A percentile compares a stretch with the other conserved stretches of the same genome.
Conservation (phyloP, 2,797 vertebrate genomes). For the Amniataba percoides region DNA sequence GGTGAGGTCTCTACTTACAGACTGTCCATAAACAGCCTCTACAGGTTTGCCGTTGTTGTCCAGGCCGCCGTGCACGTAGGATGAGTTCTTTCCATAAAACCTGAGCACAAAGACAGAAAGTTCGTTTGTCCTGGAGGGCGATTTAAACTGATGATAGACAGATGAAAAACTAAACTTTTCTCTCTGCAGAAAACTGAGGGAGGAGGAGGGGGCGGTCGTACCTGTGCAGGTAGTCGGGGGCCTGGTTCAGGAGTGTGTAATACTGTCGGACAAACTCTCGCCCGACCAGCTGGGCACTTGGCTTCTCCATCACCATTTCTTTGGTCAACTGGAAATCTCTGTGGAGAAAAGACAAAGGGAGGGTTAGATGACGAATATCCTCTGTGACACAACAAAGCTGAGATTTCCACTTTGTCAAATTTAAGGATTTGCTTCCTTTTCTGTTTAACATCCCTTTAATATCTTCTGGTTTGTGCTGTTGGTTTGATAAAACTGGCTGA, state of each 20-base stretch:
- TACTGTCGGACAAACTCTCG: slow-evolving; percentile 99
- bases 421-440: background rate
- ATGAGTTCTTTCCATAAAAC: slow-evolving; percentile 99
- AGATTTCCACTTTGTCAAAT: background rate
- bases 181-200: no score
- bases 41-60: slow-evolving; percentile 95
- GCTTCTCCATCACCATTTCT: slow-evolving; percentile 99
- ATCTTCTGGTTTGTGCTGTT: background rate
- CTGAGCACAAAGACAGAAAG: slow-evolving; percentile 71
- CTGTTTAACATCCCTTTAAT: background rate
- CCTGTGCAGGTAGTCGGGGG: slow-evolving; percentile 98
- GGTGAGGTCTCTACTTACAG: slow-evolving; percentile 85
- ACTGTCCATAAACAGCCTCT: slow-evolving; percentile 96
- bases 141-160: background rate
- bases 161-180: no score
- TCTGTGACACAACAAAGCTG: background rate
- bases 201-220: slow-evolving; percentile 17
- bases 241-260: slow-evolving; percentile 98
- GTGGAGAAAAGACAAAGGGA: slow-evolving; percentile 13
- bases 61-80: slow-evolving; percentile 96
- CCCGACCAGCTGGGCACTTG: slow-evolving; percentile 99
- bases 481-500: background rate
- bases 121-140: background rate
- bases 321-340: slow-evolving; percentile 96
- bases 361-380: background rate